A percentile compares a stretch with the other conserved stretches of the same genome.
These are phyloP conservation scores for Drosophila jambulina DNA, from an alignment of 1,140 invertebrate species.

Conservation along the genomic window DNA sequence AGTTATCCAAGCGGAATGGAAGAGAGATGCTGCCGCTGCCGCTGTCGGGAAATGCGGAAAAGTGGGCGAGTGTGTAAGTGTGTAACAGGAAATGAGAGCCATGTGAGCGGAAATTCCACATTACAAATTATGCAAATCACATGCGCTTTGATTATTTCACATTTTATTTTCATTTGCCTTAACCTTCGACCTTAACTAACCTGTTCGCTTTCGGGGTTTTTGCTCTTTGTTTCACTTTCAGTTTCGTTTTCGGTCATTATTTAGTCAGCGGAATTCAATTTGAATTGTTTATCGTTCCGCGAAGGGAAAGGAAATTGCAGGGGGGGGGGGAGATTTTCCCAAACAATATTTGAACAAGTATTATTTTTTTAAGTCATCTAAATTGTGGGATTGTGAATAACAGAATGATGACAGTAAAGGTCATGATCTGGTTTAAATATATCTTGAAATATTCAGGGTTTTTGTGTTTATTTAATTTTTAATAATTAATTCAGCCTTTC, in stretches of 20 bases:
- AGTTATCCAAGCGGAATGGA: conserved; percentile 68
- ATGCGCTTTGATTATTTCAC: conserved; percentile 75
- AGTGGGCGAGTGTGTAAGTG: conserved; percentile 29
- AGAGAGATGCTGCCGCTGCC: conserved; percentile 20
- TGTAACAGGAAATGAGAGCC: conserved; percentile 72
- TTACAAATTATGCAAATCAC: conserved; percentile 79
- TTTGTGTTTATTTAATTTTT: neutral
- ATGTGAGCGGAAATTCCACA: conserved; percentile 78
- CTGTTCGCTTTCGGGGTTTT: neutral
- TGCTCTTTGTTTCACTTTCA: neutral
- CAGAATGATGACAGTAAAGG: neutral
- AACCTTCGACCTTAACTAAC: conserved; percentile 30
- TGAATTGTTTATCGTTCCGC: conserved; percentile 34
- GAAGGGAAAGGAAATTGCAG: too few species aligned
- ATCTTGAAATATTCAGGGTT: neutral
- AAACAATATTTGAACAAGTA: conserved; percentile 7
- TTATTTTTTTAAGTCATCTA: neutral
- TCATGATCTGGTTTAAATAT: neutral
- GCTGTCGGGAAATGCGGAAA: conserved; percentile 7
- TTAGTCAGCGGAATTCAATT: conserved; percentile 43
- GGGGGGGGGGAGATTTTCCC: neutral
- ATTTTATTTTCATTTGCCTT: conserved; percentile 62
- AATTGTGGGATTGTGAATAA: neutral
- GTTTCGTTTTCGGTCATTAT: conserved; percentile 24
- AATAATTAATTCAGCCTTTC: neutral